These are phyloP conservation scores for Cynopterus sphinx DNA, from an alignment of 2,797 vertebrate species.

Conservation along the genomic window DNA sequence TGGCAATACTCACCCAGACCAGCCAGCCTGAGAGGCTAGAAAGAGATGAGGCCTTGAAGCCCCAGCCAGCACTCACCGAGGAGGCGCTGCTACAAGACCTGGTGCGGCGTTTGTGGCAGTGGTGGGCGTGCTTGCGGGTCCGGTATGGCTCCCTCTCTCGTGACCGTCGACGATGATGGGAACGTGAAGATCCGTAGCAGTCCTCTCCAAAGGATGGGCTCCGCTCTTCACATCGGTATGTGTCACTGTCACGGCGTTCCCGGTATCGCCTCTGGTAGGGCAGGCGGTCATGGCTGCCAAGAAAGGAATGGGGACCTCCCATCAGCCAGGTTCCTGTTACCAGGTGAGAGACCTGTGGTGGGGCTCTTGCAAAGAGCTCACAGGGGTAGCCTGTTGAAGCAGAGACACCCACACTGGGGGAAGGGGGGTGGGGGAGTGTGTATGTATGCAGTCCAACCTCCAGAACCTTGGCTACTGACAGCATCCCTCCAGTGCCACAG, in stretches of 20 bases:
- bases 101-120: slow-evolving; percentile 85
- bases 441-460: background rate
- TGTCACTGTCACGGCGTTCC: slow-evolving; percentile 79
- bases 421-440: fast-evolving
- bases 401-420: background rate
- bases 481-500: background rate
- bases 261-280: slow-evolving; percentile 83
- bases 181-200: slow-evolving; percentile 79
- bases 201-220: slow-evolving; percentile 85
- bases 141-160: slow-evolving; percentile 81
- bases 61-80: slow-evolving; percentile 87
- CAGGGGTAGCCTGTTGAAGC: background rate
- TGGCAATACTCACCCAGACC: slow-evolving; percentile 86
- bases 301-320: background rate
- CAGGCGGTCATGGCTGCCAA: slow-evolving; percentile 84
- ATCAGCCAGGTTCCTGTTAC: background rate
- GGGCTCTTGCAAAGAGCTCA: background rate
- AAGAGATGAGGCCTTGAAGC: slow-evolving; percentile 65
- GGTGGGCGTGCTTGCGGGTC: slow-evolving; percentile 78
- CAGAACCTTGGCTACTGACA: background rate
- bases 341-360: background rate
- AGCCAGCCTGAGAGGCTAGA: slow-evolving; percentile 77
- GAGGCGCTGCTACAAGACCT: slow-evolving; percentile 89
- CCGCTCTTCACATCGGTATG: slow-evolving; percentile 82
- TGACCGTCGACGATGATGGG: slow-evolving; percentile 80